phyloP scores from a whole-genome alignment of 1,140 invertebrate genomes.

The Hycleus cichorii region DNA sequence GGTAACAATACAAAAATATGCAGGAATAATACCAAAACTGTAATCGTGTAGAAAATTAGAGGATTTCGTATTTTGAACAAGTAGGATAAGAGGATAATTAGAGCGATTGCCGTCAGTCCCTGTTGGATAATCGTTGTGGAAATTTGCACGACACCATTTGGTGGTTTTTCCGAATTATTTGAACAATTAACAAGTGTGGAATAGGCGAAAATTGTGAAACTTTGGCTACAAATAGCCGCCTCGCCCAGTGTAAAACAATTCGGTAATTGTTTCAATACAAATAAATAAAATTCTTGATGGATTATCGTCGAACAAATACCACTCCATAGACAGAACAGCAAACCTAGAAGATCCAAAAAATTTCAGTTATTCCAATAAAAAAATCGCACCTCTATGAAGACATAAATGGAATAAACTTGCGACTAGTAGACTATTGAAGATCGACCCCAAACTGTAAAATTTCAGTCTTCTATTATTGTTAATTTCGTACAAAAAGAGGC shows the following conservation, averaged over 20 bases:
- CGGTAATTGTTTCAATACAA: slow-evolving; percentile 3
- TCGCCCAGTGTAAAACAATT: slow-evolving; percentile 7
- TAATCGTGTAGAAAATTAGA: not conserved
- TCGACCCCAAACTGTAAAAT: not conserved
- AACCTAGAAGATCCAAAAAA: too few species aligned
- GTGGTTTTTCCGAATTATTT: not conserved
- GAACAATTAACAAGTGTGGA: not conserved
- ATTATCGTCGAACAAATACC: not conserved
- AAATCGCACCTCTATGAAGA: slow-evolving; percentile 2
- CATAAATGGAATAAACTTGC: not conserved
- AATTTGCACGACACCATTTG: slow-evolving; percentile 2
- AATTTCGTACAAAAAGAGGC: slow-evolving; percentile 1
- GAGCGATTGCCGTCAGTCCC: not conserved
- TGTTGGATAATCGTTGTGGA: slow-evolving; percentile 3
- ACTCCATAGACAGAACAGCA: not conserved
- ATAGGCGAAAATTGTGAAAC: slow-evolving; percentile 1
- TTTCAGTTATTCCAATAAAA: not conserved
- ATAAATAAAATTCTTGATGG: not conserved
- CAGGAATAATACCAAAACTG: not conserved
- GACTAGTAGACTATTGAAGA: not conserved
- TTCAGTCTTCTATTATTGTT: slow-evolving; percentile 4
- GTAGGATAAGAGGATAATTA: not conserved
- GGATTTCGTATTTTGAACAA: not conserved
- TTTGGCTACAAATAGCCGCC: slow-evolving; percentile 2
- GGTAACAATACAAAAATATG: not conserved